phyloP scores from a whole-genome alignment of 2,797 vertebrate genomes.

The Valencia hispanica region DNA sequence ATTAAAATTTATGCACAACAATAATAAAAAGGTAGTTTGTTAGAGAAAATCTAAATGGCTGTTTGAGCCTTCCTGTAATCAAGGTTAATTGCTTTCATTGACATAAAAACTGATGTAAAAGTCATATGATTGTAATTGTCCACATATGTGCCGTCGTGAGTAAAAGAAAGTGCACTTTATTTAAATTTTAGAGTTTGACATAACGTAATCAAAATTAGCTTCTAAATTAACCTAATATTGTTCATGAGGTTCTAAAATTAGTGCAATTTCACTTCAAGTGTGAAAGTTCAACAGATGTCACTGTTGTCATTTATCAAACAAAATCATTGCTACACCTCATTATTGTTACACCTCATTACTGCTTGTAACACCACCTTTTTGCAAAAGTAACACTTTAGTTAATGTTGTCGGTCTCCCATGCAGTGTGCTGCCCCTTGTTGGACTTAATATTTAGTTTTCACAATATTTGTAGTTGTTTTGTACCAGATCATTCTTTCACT shows the following conservation, averaged over 20 bases:
- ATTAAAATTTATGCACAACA: slow-evolving; percentile 42
- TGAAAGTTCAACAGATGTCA: background rate
- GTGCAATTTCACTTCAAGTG: too few species aligned
- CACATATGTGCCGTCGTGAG: too few species aligned
- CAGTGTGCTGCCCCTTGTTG: background rate
- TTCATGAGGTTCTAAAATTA: background rate
- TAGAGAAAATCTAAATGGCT: slow-evolving; percentile 16
- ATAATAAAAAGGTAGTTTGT: slow-evolving; percentile 19
- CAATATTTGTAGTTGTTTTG: background rate
- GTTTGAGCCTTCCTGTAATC: background rate
- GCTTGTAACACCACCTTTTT: background rate
- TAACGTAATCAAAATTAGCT: background rate
- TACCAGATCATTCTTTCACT: background rate
- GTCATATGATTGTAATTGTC: background rate
- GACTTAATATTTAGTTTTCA: background rate
- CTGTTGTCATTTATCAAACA: background rate
- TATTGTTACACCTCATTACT: too few species aligned
- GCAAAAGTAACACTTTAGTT: background rate
- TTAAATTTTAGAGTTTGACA: background rate
- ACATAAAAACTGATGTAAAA: background rate
- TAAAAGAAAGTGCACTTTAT: background rate
- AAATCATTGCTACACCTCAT: background rate
- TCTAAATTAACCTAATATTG: too few species aligned
- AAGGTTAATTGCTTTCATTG: background rate
- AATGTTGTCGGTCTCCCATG: background rate